Percentiles rank a stretch among this genome's conserved stretches.
Conservation (phyloP, 2,113 vertebrate species). For the Psilopogon haemacephalus region DNA sequence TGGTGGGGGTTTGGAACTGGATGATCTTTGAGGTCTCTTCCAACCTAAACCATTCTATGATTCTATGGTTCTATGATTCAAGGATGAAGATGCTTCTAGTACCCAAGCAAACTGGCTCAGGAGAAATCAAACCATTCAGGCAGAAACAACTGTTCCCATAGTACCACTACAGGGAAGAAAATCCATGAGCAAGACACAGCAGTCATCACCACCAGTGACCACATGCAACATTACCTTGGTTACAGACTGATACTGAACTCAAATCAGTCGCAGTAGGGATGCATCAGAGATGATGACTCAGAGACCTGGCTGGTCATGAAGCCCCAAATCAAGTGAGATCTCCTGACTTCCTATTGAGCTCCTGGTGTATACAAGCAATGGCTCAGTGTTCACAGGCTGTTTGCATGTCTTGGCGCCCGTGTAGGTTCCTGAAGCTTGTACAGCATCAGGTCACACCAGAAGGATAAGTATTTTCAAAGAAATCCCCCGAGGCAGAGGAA, state of each 20-base stretch:
- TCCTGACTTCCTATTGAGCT: neutral
- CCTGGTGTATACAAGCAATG: neutral
- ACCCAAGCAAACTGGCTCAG: neutral
- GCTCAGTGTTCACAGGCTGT: neutral
- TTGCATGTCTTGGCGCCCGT: neutral
- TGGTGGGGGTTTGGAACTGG: no score
- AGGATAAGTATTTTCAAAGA: neutral
- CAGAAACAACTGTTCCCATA: neutral
- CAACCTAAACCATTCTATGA: no score
- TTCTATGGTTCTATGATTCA: no score
- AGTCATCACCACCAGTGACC: neutral
- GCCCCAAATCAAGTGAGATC: neutral
- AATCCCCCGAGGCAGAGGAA: neutral
- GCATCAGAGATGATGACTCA: neutral
- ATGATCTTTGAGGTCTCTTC: no score
- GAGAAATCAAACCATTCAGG: neutral
- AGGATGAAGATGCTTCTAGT: neutral
- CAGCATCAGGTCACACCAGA: neutral
- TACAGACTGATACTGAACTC: neutral
- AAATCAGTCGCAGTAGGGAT: rapidly evolving
- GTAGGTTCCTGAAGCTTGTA: neutral
- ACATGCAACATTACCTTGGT: neutral
- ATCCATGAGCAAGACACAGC: neutral
- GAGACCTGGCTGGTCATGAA: neutral
- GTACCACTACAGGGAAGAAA: neutral